phyloP scores from a whole-genome alignment of 2,888 invertebrate species.

The Hyalella azteca region DNA sequence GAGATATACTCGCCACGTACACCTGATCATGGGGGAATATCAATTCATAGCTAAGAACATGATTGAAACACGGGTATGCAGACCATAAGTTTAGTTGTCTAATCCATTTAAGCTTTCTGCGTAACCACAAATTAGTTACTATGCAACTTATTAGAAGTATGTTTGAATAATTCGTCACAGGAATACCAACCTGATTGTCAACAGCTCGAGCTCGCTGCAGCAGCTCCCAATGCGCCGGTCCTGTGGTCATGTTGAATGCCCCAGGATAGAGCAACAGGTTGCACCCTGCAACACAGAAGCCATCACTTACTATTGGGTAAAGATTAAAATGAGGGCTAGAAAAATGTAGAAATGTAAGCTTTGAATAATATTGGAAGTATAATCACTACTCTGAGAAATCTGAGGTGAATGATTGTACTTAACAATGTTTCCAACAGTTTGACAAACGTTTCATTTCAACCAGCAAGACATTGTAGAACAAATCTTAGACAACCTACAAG shows the following conservation, averaged over 20 bases:
- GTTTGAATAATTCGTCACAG: too few relatives aligned
- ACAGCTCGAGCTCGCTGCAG: constrained; percentile 80
- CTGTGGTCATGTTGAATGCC: constrained; percentile 96
- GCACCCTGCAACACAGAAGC: constrained; percentile 70
- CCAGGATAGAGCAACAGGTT: constrained; percentile 88
- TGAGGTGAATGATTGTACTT: too few relatives aligned
- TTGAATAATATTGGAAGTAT: too few relatives aligned
- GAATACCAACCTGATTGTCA: constrained; percentile 75
- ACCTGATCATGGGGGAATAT: constrained; percentile 64
- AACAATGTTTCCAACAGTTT: too few relatives aligned
- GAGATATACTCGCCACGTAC: constrained; percentile 83
- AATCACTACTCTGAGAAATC: too few relatives aligned
- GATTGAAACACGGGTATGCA: too few relatives aligned
- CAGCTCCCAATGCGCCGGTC: constrained; percentile 91
- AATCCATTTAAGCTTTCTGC: too few relatives aligned
- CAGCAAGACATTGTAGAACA: not conserved
- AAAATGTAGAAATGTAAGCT: not conserved
- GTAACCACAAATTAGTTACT: too few relatives aligned
- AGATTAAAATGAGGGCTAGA: too few relatives aligned
- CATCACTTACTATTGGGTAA: not conserved
- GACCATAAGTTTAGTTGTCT: too few relatives aligned
- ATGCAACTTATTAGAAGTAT: too few relatives aligned
- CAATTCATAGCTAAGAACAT: too few relatives aligned
- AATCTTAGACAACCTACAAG: not conserved
- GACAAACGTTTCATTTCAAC: not conserved